Conservation (phyloP, 1,140 invertebrate species). For the Antheraea pernyi region DNA sequence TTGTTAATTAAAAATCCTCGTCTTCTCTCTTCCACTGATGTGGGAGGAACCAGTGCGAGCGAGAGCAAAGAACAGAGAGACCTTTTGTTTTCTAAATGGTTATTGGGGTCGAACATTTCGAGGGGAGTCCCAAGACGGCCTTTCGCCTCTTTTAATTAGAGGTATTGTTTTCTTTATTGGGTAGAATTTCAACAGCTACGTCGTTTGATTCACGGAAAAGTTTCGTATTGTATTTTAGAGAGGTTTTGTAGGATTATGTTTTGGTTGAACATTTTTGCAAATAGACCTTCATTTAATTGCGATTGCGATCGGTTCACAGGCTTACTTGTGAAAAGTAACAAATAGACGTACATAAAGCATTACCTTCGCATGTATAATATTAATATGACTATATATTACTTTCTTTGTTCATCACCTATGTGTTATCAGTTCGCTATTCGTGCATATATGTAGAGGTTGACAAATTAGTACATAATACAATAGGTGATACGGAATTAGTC, state of each 20-base stretch:
- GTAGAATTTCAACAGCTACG: conserved; percentile 22
- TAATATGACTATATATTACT: no score
- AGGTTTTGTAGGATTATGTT: neutral
- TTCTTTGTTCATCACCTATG: no score
- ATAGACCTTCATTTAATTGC: no score
- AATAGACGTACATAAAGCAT: no score
- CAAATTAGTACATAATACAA: no score
- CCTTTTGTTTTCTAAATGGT: conserved; percentile 35
- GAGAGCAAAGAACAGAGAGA: conserved; percentile 23
- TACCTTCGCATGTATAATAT: no score
- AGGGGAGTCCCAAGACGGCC: conserved; percentile 23
- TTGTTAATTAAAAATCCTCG: conserved; percentile 36
- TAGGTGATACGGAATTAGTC: no score
- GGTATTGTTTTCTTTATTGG: conserved; percentile 23
- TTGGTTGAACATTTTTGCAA: neutral
- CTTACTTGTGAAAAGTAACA: no score
- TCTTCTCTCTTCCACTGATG: conserved; percentile 14
- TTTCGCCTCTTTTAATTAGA: conserved; percentile 27
- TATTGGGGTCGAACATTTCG: conserved; percentile 34
- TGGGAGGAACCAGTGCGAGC: conserved; percentile 15
- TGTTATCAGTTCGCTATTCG: no score
- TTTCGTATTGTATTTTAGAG: conserved; percentile 17
- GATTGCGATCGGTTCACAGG: no score
- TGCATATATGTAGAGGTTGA: no score
- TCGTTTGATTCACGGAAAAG: conserved; percentile 26